Evolutionary conservation across 2,888 invertebrate species (phyloP), one percentile per base, ranked within the genome.

Genomic region (Parnassius orleans): DNA sequence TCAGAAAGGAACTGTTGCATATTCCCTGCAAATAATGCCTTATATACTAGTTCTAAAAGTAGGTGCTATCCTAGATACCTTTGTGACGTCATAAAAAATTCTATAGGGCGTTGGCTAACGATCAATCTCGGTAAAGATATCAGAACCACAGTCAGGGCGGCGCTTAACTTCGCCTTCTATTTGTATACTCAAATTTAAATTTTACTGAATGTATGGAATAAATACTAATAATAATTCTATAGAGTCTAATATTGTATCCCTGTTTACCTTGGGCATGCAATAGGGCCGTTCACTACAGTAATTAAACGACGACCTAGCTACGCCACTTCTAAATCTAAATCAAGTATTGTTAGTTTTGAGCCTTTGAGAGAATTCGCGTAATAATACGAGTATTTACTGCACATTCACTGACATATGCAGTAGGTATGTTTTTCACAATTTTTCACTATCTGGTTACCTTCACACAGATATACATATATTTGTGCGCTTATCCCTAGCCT

Each of bases 221-320:
- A 51, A 60, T 47, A 50, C 60, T 9, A 50, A 19, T 42, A n/a
- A 43, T n/a, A 42, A 53, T n/a, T 60, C 48, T n/a, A 33, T 43
- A 15, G 24, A 19, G 7, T 33, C 5, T 19, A 50, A n/a, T 71
- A 70, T 48, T 62, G 53, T 76, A 80, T 84, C 80, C 80, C 76
- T 75, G 84, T 78, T 87, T 80, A 76, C 88, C 90, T 90, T 90
- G 90, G 80, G 80, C 72, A 74, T 67, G 83, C 87, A 86, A 87
- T 87, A 86, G 85, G 87, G 68, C 72, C 78, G 59, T 76, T 78
- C 77, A 75, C 77, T 78, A 81, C 63, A 67, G 33, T 63, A 65
- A 69, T 66, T 63, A 64, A 64, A 66, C 60, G 48, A 43, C 24
- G 43, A 53, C 42, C 42, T 60, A 19, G 47, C 10, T 41, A 15